Evolutionary conservation across 2,888 invertebrate genomes (phyloP), one percentile per base, ranked within the genome.

Genomic region (Margaritifera margaritifera): DNA sequence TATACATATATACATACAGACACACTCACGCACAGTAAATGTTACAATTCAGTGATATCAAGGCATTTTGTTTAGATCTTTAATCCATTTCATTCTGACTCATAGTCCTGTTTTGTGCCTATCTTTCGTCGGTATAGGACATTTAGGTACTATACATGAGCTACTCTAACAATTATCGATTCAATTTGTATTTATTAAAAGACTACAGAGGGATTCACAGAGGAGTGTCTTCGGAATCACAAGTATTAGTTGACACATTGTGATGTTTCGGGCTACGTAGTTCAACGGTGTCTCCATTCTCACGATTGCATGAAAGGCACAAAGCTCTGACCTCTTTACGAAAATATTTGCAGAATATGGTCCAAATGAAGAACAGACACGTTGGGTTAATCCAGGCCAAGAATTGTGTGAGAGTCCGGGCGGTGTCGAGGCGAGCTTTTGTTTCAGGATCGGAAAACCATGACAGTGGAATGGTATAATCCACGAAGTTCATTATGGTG

Each of bases 351-450:
- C 67, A 73, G 24, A 64, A 67, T 18, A 73, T 15, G n/a, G 66
- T 25, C n/a, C 31, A 71, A 25, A 76, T 52, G 50, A 65, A 59
- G 56, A 73, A 74, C 50, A 60, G 64, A 31, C 64, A 27, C 18
- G 65, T 60, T 56, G 68, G 72, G 51, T 72, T 72, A 11, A 71
- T 60, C 56, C 67, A 64, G 18, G 62, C 27, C 8, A 79, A 27
- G 6, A 53, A n/a, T 24, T 68, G 60, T 4, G 51, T 55, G 22
- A 62, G 31, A 50, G 55, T 56, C 20, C 62, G 64, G n/a, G 53
- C 60, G 18, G 60, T 64, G n/a, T 53, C 42, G 52, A 66, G 50
- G 51, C 50, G 63, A 50, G 58, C 52, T 54, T 54, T 62, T 24
- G 27, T 56, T 19, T 62, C 54, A 1, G 56, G 62, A 31, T 63